Percentiles rank a stretch among this genome's conserved stretches.
Evolutionary conservation across 1,140 invertebrate genomes (phyloP).

Genomic region (Drosophila albomicans): DNA sequence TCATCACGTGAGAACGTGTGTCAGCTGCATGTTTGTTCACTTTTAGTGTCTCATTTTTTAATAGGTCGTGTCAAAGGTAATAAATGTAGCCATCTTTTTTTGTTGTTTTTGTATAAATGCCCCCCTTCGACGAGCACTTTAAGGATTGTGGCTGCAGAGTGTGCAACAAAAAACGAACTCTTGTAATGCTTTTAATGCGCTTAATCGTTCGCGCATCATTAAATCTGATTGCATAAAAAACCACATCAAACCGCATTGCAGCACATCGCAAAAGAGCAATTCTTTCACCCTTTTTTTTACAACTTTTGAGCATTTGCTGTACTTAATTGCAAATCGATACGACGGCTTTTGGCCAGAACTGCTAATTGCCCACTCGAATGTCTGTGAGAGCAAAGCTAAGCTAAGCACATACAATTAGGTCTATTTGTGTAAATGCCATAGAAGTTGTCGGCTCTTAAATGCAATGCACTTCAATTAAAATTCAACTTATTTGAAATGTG

Average conservation of each 20-base stretch:
- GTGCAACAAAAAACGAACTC: conserved; percentile 51
- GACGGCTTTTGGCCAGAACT: conserved; percentile 36
- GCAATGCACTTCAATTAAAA: conserved; percentile 23
- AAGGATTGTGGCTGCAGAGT: conserved; percentile 29
- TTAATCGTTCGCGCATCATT: conserved; percentile 81
- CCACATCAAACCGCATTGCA: background rate
- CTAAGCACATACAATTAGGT: conserved; percentile 31
- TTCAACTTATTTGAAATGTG: conserved; percentile 16
- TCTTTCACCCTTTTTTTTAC: conserved; percentile 36
- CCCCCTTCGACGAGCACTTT: conserved; percentile 35
- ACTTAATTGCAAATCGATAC: conserved; percentile 78
- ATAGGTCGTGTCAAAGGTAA: conserved; percentile 78
- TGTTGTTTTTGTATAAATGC: conserved; percentile 18
- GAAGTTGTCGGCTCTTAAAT: conserved; percentile 16
- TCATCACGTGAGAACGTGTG: conserved; percentile 40
- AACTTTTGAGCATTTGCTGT: conserved; percentile 32
- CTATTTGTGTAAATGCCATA: conserved; percentile 52
- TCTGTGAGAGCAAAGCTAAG: background rate
- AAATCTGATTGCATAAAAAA: conserved; percentile 68
- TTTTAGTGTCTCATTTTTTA: conserved; percentile 69
- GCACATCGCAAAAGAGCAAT: conserved; percentile 32
- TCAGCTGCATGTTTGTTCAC: conserved; percentile 29
- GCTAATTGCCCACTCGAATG: conserved; percentile 65
- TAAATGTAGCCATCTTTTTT: conserved; percentile 61
- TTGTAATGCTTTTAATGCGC: conserved; percentile 75